Percentiles rank a stretch among this genome's conserved stretches.
Conservation (phyloP, 2,888 invertebrate species). For the Platycheirus rosarum region DNA sequence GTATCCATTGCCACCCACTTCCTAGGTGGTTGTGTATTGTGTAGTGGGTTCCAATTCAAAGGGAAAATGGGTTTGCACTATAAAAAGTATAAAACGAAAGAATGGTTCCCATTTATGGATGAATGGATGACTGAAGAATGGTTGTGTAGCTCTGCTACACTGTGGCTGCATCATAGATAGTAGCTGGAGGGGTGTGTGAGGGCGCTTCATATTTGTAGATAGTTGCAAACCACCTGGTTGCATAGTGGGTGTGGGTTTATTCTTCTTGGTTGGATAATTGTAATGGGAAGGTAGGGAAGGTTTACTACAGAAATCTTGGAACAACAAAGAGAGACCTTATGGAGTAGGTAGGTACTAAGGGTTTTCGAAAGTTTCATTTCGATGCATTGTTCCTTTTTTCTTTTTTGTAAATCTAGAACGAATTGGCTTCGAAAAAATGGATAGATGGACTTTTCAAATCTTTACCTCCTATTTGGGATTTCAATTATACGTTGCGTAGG, state of each 20-base stretch:
- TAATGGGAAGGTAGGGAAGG: slow-evolving; percentile 1
- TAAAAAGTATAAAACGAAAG: slow-evolving; percentile 5
- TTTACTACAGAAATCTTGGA: slow-evolving; percentile 2
- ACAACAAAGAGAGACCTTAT: slow-evolving; percentile 8
- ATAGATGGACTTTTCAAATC: slow-evolving; percentile 24
- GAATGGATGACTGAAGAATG: slow-evolving; percentile 64
- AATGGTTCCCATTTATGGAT: slow-evolving; percentile 68
- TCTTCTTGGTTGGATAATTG: slow-evolving; percentile 20
- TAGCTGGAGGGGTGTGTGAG: slow-evolving; percentile 72
- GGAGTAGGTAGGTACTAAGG: slow-evolving; percentile 9
- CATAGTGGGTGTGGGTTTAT: no score
- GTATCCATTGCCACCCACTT: slow-evolving; percentile 29
- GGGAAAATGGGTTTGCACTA: slow-evolving; percentile 58
- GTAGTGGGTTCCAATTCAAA: slow-evolving; percentile 47
- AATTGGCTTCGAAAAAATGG: slow-evolving; percentile 51
- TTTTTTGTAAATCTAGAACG: slow-evolving; percentile 42
- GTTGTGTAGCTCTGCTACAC: slow-evolving; percentile 61
- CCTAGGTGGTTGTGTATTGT: neutral
- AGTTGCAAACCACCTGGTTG: slow-evolving; percentile 50
- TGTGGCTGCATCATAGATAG: slow-evolving; percentile 72
- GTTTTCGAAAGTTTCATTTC: slow-evolving; percentile 33
- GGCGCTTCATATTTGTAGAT: slow-evolving; percentile 69
- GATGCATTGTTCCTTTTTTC: slow-evolving; percentile 14
- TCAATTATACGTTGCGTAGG: no score
- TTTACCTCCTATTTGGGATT: slow-evolving; percentile 27